Evolutionary conservation across 2,888 invertebrate genomes (phyloP), one percentile per base, ranked within the genome.

Genomic region (Ariolimax columbianus): DNA sequence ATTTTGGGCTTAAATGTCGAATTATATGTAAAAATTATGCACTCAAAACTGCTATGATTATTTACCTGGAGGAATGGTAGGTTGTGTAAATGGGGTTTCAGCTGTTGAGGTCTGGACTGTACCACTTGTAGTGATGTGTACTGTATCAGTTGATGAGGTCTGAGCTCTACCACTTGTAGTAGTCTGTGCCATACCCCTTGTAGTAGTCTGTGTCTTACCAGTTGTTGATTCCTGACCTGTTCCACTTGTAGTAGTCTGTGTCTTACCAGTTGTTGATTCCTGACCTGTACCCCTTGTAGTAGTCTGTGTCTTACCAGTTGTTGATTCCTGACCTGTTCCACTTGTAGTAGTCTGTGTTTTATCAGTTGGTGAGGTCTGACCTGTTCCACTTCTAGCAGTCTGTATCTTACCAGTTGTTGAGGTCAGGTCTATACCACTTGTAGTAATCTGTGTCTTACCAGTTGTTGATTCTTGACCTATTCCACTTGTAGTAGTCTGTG

Each of bases 11-110:
- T n/a, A n/a, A n/a, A n/a, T n/a, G n/a, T n/a, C n/a, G n/a, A n/a
- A n/a, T n/a, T n/a, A n/a, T 7, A 7, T 14, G 17, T 23, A n/a
- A 2, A 33, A 66, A 3, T 9, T 30, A 30, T 30, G 36, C 14
- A 2, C 7, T 33, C 30, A 70, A 3, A 70, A 38, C 19, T 70
- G 38, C 23, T 47, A 30, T n/a, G 30, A 40, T 14, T 47, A 26
- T 73, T 73, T 73, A 73, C 73, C 43, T 73, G 43, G n/a, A 73
- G 36, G 30, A 47, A 47, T 73, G 23, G 40, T 72, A 26, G 68
- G 19, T 17, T 17, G 4, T 68, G 68, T 36, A 68, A 26, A 72
- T 40, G 72, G 26, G 19, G 40, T 7, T 72, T n/a, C 72, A 40
- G 72, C 4, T 19, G 19, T 68, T 68, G 68, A 19, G 68, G 9